Evolutionary conservation across 1,140 invertebrate species (phyloP).

Genomic region (Ceratitis capitata): DNA sequence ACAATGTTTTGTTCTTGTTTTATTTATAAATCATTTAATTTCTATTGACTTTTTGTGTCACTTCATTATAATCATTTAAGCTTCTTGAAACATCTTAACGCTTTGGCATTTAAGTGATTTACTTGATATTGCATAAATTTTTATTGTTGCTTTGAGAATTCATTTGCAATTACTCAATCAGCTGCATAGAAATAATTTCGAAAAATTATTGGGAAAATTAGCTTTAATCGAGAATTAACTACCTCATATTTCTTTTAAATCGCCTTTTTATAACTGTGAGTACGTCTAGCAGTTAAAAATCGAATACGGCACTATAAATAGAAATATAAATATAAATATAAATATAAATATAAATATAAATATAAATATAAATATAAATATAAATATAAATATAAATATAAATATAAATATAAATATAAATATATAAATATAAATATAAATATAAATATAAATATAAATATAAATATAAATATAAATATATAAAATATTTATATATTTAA

Average conservation of each 20-base stretch:
- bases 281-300: too few relatives aligned
- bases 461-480: too few relatives aligned
- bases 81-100: conserved; percentile 1
- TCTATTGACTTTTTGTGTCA: background rate
- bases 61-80: background rate
- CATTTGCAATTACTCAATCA: background rate
- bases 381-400: too few relatives aligned
- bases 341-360: too few relatives aligned
- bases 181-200: background rate
- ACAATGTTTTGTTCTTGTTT: background rate
- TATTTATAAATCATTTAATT: background rate
- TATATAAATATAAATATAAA: too few relatives aligned
- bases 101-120: background rate
- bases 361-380: too few relatives aligned
- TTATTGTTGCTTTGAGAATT: background rate
- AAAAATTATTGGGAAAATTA: background rate
- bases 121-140: background rate
- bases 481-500: too few relatives aligned
- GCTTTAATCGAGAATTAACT: background rate
- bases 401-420: too few relatives aligned
- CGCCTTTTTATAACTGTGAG: too few relatives aligned
- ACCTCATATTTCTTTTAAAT: background rate
- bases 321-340: too few relatives aligned
- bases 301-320: too few relatives aligned
- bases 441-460: too few relatives aligned